Conservation (phyloP, 1,140 invertebrate species). For the Stenopsyche tienmushanensis region DNA sequence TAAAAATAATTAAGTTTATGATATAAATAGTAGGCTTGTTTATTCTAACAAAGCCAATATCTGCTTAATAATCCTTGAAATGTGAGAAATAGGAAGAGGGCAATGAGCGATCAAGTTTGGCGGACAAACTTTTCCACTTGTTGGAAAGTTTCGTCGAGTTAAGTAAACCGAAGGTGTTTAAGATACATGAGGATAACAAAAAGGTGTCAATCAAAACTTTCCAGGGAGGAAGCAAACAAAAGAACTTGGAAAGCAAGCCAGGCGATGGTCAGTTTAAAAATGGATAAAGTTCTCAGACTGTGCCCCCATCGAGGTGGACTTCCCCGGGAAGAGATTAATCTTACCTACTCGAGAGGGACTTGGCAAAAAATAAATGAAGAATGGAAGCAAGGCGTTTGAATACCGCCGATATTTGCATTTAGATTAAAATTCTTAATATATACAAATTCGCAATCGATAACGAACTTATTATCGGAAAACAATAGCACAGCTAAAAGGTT, state of each 20-base stretch:
- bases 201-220: constrained; percentile 10
- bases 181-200: constrained; percentile 4
- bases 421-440: neutral
- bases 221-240: neutral
- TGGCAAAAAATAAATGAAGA: no score
- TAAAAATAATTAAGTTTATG: no score
- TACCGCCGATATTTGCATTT: no score
- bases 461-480: constrained; percentile 21
- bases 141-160: neutral
- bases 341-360: no score
- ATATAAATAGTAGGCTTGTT: no score
- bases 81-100: neutral
- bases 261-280: neutral
- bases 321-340: no score
- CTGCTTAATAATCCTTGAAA: neutral
- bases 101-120: neutral
- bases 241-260: neutral
- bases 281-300: neutral
- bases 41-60: neutral
- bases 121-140: constrained; percentile 1
- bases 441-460: constrained; percentile 14
- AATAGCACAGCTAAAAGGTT: neutral
- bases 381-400: no score
- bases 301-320: no score
- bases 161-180: constrained; percentile 4